These are phyloP conservation scores for Athene noctua DNA, from an alignment of 2,113 vertebrate genomes.

Conservation along the genomic window DNA sequence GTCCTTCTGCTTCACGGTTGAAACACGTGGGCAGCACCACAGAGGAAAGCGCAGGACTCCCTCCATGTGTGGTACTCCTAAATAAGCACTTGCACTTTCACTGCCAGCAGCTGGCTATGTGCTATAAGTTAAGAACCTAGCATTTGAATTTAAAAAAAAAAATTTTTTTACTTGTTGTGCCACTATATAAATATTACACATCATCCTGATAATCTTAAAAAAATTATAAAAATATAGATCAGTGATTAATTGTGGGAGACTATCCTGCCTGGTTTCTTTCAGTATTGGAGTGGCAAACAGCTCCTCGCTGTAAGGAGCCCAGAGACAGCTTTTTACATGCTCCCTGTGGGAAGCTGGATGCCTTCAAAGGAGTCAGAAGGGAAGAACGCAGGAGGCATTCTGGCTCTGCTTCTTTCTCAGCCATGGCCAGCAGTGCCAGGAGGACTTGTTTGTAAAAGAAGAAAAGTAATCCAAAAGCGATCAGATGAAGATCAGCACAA, in stretches of 20 bases:
- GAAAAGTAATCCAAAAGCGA: not conserved
- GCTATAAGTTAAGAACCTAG: not conserved
- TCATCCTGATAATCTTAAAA: not conserved
- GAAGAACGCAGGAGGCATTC: not conserved
- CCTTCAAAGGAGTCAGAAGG: constrained; percentile 44
- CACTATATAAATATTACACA: not conserved
- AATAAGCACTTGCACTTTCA: not conserved
- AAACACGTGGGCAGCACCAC: not conserved
- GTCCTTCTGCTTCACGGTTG: rapidly evolving
- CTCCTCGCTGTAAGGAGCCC: not conserved
- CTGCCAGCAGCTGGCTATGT: not conserved
- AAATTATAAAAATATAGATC: rapidly evolving
- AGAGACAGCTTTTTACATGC: not conserved
- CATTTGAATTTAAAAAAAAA: not conserved
- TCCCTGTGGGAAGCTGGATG: constrained; percentile 30
- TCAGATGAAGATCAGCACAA: not conserved
- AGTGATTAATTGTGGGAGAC: not conserved
- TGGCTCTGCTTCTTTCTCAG: constrained; percentile 11
- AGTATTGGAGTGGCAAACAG: not conserved
- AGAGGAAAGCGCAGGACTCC: not conserved
- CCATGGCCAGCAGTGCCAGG: not conserved
- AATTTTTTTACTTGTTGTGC: too few species aligned
- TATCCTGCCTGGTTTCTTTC: not conserved
- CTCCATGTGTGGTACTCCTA: not conserved
- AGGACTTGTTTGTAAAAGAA: not conserved